Percentiles rank a stretch among this genome's conserved stretches.
phyloP scores from a whole-genome alignment of 2,888 invertebrate species.

The Metopia argyrocephala region DNA sequence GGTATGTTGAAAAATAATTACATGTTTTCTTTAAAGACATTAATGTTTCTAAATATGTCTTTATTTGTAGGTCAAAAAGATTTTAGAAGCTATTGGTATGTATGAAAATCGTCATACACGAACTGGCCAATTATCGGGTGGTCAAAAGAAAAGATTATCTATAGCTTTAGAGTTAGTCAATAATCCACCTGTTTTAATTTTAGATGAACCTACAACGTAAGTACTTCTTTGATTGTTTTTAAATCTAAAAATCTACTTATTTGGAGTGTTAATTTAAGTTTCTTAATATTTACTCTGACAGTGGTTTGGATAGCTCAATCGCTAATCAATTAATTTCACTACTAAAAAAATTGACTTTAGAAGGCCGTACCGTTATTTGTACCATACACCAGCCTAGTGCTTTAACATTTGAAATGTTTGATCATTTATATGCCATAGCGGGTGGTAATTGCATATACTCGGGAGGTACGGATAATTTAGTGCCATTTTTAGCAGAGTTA shows the following conservation, averaged over 20 bases:
- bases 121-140: conserved; percentile 89
- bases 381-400: conserved; percentile 96
- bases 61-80: conserved; percentile 85
- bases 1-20: conserved; percentile 79
- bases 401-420: conserved; percentile 90
- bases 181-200: conserved; percentile 94
- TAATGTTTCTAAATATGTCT: not conserved
- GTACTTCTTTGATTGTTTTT: conserved; percentile 7
- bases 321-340: conserved; percentile 90
- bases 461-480: conserved; percentile 86
- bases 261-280: not conserved
- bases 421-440: conserved; percentile 90
- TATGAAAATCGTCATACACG: conserved; percentile 83
- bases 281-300: conserved; percentile 74
- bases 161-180: conserved; percentile 94
- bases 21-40: not conserved
- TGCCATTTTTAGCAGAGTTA: conserved; percentile 86
- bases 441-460: conserved; percentile 89
- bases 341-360: conserved; percentile 88
- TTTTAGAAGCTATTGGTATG: conserved; percentile 88
- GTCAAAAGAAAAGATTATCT: conserved; percentile 92
- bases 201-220: conserved; percentile 96
- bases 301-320: conserved; percentile 89
- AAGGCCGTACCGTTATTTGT: conserved; percentile 92
- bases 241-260: not conserved